Evolutionary conservation across 2,888 invertebrate species (phyloP).

Genomic region (Cataglyphis rosenhaueri): DNA sequence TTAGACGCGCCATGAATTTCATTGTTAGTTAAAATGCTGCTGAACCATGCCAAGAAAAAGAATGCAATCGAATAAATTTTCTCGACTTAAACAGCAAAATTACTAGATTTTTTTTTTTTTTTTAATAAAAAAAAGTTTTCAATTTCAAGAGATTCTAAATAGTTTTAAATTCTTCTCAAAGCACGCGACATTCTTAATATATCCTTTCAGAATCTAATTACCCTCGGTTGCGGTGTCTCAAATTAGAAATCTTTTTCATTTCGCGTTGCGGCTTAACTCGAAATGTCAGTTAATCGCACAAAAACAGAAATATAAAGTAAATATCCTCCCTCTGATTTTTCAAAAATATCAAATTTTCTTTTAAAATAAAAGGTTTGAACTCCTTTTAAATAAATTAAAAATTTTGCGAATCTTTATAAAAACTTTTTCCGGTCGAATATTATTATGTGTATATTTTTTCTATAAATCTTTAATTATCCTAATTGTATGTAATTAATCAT

Average conservation of each 20-base stretch:
- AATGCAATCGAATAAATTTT: slow-evolving; percentile 34
- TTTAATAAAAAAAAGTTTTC: neutral
- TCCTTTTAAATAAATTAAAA: neutral
- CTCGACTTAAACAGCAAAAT: slow-evolving; percentile 7
- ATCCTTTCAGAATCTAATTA: neutral
- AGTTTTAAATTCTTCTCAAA: neutral
- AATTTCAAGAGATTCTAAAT: neutral
- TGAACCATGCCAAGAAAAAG: slow-evolving; percentile 11
- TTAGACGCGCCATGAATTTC: neutral
- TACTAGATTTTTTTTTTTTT: neutral
- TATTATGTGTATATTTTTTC: neutral
- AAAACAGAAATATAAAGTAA: slow-evolving; percentile 15
- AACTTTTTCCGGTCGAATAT: neutral
- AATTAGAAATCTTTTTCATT: slow-evolving; percentile 17
- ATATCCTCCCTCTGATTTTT: neutral
- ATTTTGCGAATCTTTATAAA: neutral
- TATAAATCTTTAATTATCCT: neutral
- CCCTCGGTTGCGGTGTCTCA: neutral
- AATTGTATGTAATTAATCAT: slow-evolving; percentile 5
- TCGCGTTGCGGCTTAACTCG: neutral
- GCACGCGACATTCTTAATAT: neutral
- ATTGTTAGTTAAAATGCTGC: slow-evolving; percentile 17
- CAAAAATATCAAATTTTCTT: neutral
- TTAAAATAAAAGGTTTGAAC: neutral
- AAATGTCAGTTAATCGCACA: slow-evolving; percentile 2